Percentiles rank a stretch among this genome's conserved stretches.
These are phyloP conservation scores for Dermatemys mawii DNA, from an alignment of 2,113 vertebrate genomes.

Conservation along the genomic window DNA sequence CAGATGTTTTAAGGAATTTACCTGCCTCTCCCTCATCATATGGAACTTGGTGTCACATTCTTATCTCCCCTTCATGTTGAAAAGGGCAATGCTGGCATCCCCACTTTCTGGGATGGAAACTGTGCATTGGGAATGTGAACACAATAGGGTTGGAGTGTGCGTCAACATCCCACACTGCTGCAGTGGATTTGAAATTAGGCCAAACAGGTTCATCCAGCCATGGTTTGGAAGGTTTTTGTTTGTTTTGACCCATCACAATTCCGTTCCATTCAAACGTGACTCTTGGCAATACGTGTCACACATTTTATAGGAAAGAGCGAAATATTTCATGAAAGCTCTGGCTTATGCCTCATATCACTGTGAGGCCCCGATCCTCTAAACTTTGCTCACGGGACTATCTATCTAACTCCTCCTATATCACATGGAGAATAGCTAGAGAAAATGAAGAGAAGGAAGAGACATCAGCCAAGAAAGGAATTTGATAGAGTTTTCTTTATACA, in stretches of 20 bases:
- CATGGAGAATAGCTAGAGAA: not conserved
- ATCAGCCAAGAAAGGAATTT: not conserved
- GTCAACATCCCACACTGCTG: not conserved
- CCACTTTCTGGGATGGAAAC: not conserved
- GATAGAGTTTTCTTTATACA: not conserved
- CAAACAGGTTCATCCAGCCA: not conserved
- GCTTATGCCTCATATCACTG: not conserved
- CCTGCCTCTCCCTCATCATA: not conserved
- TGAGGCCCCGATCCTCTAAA: not conserved
- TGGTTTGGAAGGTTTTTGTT: too few species aligned
- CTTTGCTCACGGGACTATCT: not conserved
- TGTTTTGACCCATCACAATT: not conserved
- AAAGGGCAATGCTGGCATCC: not conserved
- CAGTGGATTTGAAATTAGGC: not conserved
- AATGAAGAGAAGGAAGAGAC: not conserved
- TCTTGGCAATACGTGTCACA: not conserved
- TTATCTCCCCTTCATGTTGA: accelerated
- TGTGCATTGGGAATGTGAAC: accelerated
- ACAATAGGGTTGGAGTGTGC: accelerated
- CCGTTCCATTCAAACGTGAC: not conserved
- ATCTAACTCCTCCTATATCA: not conserved
- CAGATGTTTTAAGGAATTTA: not conserved
- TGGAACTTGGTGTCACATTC: not conserved
- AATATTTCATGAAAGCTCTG: not conserved
- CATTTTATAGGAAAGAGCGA: accelerated